Conservation (phyloP, 2,797 vertebrate genomes). For the Sternotherus odoratus region DNA sequence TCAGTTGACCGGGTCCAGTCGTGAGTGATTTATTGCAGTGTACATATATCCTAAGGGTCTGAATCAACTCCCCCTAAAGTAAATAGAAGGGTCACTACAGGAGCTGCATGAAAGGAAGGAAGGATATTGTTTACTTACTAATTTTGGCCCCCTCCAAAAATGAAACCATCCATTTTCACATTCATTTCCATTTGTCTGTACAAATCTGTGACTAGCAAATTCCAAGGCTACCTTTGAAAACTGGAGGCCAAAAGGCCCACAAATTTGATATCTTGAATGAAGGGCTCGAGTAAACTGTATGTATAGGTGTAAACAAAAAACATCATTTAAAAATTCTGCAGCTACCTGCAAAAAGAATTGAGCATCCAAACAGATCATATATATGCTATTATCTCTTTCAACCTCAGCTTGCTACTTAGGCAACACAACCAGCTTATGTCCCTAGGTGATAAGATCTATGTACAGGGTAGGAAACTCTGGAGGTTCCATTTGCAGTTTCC, state of each 20-base stretch:
- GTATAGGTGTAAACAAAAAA: background rate
- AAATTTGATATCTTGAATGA: background rate
- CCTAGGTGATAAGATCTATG: background rate
- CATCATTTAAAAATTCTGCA: background rate
- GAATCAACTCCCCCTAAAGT: background rate
- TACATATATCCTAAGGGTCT: background rate
- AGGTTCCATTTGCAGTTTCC: background rate
- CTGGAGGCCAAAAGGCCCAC: background rate
- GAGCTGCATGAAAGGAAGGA: background rate
- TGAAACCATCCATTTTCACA: background rate
- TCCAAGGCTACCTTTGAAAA: background rate
- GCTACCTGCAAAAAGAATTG: background rate
- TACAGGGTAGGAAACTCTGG: background rate
- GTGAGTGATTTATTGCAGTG: background rate
- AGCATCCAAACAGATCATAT: background rate
- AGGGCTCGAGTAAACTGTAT: background rate
- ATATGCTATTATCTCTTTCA: background rate
- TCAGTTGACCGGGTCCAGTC: background rate
- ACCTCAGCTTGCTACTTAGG: background rate
- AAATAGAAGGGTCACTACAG: background rate
- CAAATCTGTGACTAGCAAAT: background rate
- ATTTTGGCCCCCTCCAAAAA: background rate
- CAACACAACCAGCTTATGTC: background rate
- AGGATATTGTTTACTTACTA: too few relatives aligned
- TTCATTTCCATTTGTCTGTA: background rate